Conservation (phyloP, 1,140 invertebrate genomes). For the Caenorhabditis latens region DNA sequence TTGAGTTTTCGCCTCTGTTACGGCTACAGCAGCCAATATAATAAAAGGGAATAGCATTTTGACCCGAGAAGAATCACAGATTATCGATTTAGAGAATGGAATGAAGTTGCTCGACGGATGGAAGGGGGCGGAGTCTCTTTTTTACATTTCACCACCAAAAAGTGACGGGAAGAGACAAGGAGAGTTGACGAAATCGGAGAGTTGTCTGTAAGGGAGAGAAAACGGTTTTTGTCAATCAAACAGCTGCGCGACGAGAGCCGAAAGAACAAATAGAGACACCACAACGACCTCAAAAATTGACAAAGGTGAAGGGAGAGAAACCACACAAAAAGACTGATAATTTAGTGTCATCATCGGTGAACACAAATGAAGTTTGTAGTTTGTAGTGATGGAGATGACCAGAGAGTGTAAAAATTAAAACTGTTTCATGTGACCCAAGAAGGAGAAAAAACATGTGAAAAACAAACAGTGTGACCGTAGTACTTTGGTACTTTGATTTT, state of each 20-base stretch:
- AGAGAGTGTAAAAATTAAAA: background rate
- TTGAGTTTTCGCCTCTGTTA: background rate
- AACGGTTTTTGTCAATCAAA: conserved; percentile 41
- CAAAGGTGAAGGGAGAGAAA: background rate
- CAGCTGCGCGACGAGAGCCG: background rate
- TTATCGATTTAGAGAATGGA: conserved; percentile 48
- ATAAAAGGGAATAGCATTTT: conserved; percentile 1
- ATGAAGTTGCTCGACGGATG: conserved; percentile 34
- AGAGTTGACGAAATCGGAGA: background rate
- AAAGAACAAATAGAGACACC: conserved; percentile 49
- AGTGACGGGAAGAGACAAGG: background rate
- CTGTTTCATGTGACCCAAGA: conserved; percentile 8
- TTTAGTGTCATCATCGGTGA: background rate
- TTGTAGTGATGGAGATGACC: background rate
- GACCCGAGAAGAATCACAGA: conserved; percentile 51
- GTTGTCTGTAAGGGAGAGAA: background rate
- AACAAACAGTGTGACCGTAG: background rate
- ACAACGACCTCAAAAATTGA: background rate
- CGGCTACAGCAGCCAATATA: background rate
- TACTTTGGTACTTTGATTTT: too few relatives aligned
- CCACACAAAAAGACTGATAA: conserved; percentile 1
- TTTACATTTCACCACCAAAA: conserved; percentile 44
- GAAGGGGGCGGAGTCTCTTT: conserved; percentile 27
- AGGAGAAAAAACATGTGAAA: background rate
- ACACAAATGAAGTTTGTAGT: conserved; percentile 16